These are phyloP conservation scores for Sturnira hondurensis DNA, from an alignment of 2,113 vertebrate genomes.

Conservation along the genomic window DNA sequence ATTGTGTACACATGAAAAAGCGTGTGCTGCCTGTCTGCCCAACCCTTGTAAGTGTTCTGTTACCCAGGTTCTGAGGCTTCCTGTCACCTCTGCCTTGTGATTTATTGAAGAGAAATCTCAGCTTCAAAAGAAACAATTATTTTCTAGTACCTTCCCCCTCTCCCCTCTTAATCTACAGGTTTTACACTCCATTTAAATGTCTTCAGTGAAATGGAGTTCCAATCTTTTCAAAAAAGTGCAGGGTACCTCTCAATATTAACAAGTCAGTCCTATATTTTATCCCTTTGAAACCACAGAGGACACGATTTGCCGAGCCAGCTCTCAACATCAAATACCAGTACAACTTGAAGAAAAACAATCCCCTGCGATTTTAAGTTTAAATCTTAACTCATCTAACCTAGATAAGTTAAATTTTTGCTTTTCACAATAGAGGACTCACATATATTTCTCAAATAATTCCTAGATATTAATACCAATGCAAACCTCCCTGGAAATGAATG, in stretches of 20 bases:
- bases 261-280: background rate
- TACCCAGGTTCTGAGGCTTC: background rate
- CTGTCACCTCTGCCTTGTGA: background rate
- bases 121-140: background rate
- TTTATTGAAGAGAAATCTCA: slow-evolving; percentile 8
- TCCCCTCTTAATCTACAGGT: background rate
- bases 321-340: background rate
- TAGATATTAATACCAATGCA: background rate
- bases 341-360: background rate
- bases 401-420: background rate
- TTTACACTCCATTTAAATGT: background rate
- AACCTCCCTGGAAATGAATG: background rate
- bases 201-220: background rate
- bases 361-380: background rate
- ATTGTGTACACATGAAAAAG: background rate
- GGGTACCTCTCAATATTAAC: background rate
- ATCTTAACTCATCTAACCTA: background rate
- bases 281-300: background rate
- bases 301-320: background rate
- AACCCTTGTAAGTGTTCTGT: background rate
- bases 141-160: background rate
- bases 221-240: background rate
- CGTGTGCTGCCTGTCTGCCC: background rate
- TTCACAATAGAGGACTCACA: background rate
- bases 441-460: background rate